Evolutionary conservation across 2,888 invertebrate species (phyloP), one percentile per base, ranked within the genome.

Genomic region (Amblyteles armatorius): DNA sequence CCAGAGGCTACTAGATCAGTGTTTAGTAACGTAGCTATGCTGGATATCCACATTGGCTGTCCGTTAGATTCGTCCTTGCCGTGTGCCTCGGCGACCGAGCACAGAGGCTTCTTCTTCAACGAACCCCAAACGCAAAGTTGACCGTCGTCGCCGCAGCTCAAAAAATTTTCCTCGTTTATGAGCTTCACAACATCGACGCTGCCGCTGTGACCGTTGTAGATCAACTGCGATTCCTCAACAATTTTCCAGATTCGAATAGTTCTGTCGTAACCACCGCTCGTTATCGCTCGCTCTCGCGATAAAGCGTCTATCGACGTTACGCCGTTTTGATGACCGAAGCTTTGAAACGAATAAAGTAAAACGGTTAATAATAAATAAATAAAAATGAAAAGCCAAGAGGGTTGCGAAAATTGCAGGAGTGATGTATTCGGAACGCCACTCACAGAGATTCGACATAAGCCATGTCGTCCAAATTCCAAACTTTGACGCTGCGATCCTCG

Each of bases 381-480:
- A 36, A 48, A 60, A 48, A 65, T 13, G 13, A 72, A 44, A 40
- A 2, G 36, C 40, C 36, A 40, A 40, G 22, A 67, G 57, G 19
- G 36, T 36, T 26, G 16, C 26, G 55, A 79, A 11, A 52, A 33
- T 48, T 40, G 3, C 3, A 22, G 22, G 11, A 3, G 9, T 57
- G 22, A 4, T 40, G 7, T 29, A 36, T 60, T 40, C 11, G 48
- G 29, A 77, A 69, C 65, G 29, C 5, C 13, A 88, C 94, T 93
- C 92, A 97, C 95, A 99, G 94, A 76, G 98, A 98, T 94, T 99
- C 99, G 11, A 99, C 97, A 94, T 99, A 99, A 1, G 97, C 97
- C 98, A 99, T 97, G 94, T 99, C 99, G 94, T 98, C 98, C 78
- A 99, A 94, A 88, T 98, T 98, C 99, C 99, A 99, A 81, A 99